Base-by-base conservation (phyloP, 2,113 vertebrate species). In the Ploceus nigricollis region DNA sequence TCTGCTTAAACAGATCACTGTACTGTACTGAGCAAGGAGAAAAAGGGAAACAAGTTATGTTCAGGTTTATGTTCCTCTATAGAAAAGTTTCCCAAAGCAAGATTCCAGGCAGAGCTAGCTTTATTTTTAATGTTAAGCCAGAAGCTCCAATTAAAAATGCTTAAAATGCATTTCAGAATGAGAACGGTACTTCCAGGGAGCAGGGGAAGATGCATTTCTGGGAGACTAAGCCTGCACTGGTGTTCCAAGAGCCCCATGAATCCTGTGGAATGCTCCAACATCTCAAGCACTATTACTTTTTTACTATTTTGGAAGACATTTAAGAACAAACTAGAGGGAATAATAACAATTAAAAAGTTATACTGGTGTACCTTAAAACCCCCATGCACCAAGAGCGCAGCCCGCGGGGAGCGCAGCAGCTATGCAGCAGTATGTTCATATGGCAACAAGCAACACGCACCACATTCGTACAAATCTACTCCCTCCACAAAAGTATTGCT, bases 231-330 rank as follows among this genome's bases (percentile, higher is more conserved):
- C 0, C 1, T n/a, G 51, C 56, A 16, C 44, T 39, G 44, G n/a
- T 83, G 68, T 75, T 90, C 82, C 65, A 81, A 89, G 60, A 53
- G 51, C 82, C 44, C 44, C 48, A 45, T 37, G 68, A 93, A 89
- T 66, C 60, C 54, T 27, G 10, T 35, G 51, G 22, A 90, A 78
- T 22, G n/a, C 35, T 71, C 56, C 75, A 65, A 15, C 35, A 53
- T 68, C 85, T 86, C 69, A 60, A 75, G n/a, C 45, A 37, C 40
- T 86, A 60, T 81, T 88, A 44, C 39, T 60, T 70, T 91, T 96
- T 77, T 77, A 65, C 71, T 63, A 15, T 58, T 93, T 76, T 56
- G 69, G 78, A 76, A 91, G 78, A 58, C 51, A 40, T 75, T 71
- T 64, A 81, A 84, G 77, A 87, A 61, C 65, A 78, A 94, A n/a